Percentiles rank a stretch among this genome's conserved stretches.
Conservation (phyloP, 2,797 vertebrate genomes). For the Gallinago solitaria region DNA sequence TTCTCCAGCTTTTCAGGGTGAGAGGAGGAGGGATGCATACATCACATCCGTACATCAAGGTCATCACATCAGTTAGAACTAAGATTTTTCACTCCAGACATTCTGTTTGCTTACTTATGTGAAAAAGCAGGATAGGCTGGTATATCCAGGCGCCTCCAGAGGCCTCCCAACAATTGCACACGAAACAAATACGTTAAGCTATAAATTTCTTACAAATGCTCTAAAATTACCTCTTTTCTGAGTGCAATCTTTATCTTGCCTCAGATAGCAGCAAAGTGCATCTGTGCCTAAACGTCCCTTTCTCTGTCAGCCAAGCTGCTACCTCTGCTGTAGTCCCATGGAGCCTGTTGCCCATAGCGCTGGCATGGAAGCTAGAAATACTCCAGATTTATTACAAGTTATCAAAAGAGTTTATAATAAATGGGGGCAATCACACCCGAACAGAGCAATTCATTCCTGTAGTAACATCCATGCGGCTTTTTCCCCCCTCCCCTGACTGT, state of each 20-base stretch:
- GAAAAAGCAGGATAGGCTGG: background rate
- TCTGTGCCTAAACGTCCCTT: background rate
- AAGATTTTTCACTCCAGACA: background rate
- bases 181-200: background rate
- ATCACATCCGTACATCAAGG: background rate
- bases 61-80: background rate
- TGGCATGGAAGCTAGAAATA: background rate
- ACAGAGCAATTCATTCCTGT: background rate
- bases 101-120: background rate
- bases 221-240: background rate
- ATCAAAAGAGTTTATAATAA: conserved; percentile 39
- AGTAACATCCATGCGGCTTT: background rate
- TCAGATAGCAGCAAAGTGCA: background rate
- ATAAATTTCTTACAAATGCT: background rate
- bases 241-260: background rate
- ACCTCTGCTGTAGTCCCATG: background rate
- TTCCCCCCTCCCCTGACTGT: background rate
- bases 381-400: conserved; percentile 4
- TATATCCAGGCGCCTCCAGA: background rate
- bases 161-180: background rate
- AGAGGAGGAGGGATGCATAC: background rate
- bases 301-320: background rate
- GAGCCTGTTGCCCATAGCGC: background rate
- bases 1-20: background rate
- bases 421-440: background rate